Conservation (phyloP, 2,797 vertebrate species). For the Rhyacichthys aspro region DNA sequence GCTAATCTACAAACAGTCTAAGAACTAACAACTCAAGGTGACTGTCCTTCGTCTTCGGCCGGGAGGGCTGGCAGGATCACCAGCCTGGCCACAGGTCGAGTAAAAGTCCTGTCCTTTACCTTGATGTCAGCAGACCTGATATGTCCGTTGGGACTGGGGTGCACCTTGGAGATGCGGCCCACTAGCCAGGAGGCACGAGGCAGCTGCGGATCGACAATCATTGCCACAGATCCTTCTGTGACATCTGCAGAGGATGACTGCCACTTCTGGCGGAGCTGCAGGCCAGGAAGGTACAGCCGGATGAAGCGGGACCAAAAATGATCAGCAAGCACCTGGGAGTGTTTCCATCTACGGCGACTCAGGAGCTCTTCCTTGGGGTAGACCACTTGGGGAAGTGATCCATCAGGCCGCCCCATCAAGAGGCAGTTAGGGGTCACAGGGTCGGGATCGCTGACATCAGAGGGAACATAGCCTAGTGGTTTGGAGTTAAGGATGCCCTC, state of each 20-base stretch:
- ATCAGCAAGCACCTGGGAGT: neutral
- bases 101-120: neutral
- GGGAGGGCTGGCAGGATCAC: neutral
- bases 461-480: no score
- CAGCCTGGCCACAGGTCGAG: neutral
- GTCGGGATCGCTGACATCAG: no score
- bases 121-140: neutral
- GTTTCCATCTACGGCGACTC: neutral
- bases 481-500: no score
- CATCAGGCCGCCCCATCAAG: constrained; percentile 8
- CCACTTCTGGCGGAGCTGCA: constrained; percentile 6
- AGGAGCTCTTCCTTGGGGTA: constrained; percentile 2
- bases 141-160: neutral
- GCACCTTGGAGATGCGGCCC: neutral
- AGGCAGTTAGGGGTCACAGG: no score
- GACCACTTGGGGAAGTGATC: constrained; percentile 3
- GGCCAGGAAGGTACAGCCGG: neutral
- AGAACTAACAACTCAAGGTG: no score
- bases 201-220: constrained; percentile 12
- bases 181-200: constrained; percentile 4
- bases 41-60: neutral
- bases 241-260: neutral
- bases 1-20: no score
- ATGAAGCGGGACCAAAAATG: constrained; percentile 12
- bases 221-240: neutral